Evolutionary conservation across 2,888 invertebrate genomes (phyloP), one percentile per base, ranked within the genome.

Genomic region (Teleogryllus oceanicus): DNA sequence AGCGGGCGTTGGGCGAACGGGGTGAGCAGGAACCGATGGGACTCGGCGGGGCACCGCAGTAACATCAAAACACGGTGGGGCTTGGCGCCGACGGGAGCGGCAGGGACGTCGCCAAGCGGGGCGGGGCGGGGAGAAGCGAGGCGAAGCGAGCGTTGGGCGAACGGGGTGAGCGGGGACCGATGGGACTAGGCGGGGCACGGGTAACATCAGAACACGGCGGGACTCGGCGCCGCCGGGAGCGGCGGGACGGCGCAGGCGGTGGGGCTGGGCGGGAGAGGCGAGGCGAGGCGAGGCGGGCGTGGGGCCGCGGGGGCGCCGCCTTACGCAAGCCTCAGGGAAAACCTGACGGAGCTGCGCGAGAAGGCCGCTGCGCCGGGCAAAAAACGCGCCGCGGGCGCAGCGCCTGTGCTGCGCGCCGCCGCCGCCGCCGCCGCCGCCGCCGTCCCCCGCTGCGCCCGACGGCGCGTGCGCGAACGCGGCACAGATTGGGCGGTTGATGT

Each of bases 271-370:
- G n/a, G 13, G 62, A 10, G 0, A 3, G 18, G 62, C 1, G 62
- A 5, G 62, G 11, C 13, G 62, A 10, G 62, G 62, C 13, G 21
- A 21, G 21, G 21, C 21, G 21, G 21, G 21, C 21, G 21, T 21
- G 21, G 21, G 21, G 21, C 21, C 21, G 37, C 24, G 24, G 24
- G 62, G n/a, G 62, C 0, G n/a, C 62, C 16, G 13, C 62, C 62
- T 62, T 62, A 62, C 62, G 62, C 62, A 62, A 62, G 62, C 62
- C n/a, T 62, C 62, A n/a, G 62, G 62, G 62, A 62, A 62, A 62
- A 62, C 62, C 62, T 62, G 62, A n/a, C 62, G 62, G 62, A 62
- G 62, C 16, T n/a, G 62, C 62, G 62, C 62, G n/a, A 62, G 62
- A 62, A 62, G 62, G 62, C 13, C 62, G 62, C 62, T 13, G n/a